phyloP scores from a whole-genome alignment of 23 tunicate genomes.

The Ciona savignyi region DNA sequence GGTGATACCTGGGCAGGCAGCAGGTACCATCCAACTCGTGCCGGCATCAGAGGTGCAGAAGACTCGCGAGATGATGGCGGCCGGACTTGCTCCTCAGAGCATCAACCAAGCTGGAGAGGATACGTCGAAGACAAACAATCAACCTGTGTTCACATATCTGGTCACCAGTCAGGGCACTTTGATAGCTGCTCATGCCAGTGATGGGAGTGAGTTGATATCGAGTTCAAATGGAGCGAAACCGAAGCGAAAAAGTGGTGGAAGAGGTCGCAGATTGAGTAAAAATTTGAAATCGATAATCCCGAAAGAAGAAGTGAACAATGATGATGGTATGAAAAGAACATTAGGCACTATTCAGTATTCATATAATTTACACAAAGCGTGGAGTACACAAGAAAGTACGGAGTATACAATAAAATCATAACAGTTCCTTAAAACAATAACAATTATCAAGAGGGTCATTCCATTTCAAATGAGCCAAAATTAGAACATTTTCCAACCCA shows the following conservation, averaged over 20 bases:
- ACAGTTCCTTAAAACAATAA: too few relatives aligned
- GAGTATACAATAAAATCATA: too few relatives aligned
- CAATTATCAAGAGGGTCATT: too few relatives aligned
- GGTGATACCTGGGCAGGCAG: constrained; percentile 88
- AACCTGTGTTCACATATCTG: constrained; percentile 75
- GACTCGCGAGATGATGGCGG: constrained; percentile 88
- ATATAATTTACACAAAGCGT: too few relatives aligned
- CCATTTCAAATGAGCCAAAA: too few relatives aligned
- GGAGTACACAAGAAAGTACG: too few relatives aligned
- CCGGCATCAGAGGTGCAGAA: constrained; percentile 68
- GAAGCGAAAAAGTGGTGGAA: neutral
- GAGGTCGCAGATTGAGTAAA: constrained; percentile 8
- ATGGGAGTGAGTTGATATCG: constrained; percentile 78
- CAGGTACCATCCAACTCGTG: constrained; percentile 92
- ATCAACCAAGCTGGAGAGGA: constrained; percentile 58
- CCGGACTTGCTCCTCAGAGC: constrained; percentile 78
- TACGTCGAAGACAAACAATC: constrained; percentile 17
- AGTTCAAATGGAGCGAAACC: constrained; percentile 16
- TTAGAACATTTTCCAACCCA: too few relatives aligned
- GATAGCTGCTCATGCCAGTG: constrained; percentile 89
- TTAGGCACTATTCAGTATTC: too few relatives aligned
- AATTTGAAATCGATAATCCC: neutral
- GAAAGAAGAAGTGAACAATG: neutral
- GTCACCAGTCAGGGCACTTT: constrained; percentile 95
- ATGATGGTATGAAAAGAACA: too few relatives aligned